These are phyloP conservation scores for Cichlasoma orientale DNA, from an alignment of 2,797 vertebrate genomes.

Conservation along the genomic window DNA sequence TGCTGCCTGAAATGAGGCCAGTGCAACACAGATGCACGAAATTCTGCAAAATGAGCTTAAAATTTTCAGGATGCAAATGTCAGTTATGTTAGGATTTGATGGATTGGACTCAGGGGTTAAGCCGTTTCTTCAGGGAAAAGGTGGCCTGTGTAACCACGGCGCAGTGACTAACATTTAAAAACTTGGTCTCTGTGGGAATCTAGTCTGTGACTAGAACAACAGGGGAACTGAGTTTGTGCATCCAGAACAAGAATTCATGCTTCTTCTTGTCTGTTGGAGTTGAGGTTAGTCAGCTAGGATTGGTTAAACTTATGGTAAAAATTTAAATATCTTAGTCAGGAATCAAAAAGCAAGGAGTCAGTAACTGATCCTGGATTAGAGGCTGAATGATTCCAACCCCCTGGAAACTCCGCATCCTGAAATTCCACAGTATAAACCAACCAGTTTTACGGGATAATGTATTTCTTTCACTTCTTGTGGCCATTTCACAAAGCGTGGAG, in stretches of 20 bases:
- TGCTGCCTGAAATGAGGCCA: conserved; percentile 49
- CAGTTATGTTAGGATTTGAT: background rate
- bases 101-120: background rate
- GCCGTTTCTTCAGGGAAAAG: background rate
- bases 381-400: background rate
- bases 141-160: background rate
- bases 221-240: background rate
- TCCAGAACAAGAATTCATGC: background rate
- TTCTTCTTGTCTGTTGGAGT: background rate
- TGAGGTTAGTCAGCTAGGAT: background rate
- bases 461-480: conserved; percentile 10
- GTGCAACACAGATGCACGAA: conserved; percentile 19
- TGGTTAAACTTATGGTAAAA: background rate
- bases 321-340: background rate
- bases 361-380: background rate
- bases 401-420: background rate
- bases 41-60: conserved; percentile 14
- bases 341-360: background rate
- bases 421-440: background rate
- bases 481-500: background rate
- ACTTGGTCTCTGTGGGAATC: background rate
- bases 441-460: background rate
- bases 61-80: background rate
- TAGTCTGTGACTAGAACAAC: background rate
- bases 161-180: background rate